Evolutionary conservation across 2,113 vertebrate species (phyloP).

Genomic region (Prolemur simus): DNA sequence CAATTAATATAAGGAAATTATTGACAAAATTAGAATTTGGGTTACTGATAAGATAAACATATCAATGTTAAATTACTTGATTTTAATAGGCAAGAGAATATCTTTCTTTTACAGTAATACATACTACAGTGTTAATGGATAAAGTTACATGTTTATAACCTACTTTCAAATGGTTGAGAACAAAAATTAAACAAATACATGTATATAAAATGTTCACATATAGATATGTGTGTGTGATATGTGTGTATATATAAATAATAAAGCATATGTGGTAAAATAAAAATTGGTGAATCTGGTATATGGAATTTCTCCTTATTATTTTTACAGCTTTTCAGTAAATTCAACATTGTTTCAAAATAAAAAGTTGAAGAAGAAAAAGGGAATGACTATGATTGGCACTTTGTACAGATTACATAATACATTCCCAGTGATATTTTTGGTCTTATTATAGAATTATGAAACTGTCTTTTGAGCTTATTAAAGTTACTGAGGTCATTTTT

Average conservation of each 20-base stretch:
- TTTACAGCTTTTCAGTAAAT: not conserved
- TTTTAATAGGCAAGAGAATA: not conserved
- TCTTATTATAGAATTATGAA: not conserved
- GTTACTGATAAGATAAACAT: not conserved
- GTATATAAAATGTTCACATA: not conserved
- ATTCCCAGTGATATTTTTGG: not conserved
- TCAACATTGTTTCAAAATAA: not conserved
- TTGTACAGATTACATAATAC: not conserved
- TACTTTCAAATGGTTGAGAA: not conserved
- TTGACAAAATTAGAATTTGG: not conserved
- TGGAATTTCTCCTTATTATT: not conserved
- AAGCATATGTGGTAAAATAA: not conserved
- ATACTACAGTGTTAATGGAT: not conserved
- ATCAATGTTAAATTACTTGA: not conserved
- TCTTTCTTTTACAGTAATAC: not conserved
- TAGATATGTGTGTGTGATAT: not conserved
- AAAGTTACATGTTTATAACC: not conserved
- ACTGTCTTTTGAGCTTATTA: not conserved
- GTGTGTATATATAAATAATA: not conserved
- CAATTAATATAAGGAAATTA: not conserved
- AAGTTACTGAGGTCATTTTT: not conserved
- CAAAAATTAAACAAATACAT: not conserved
- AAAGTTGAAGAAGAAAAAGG: not conserved
- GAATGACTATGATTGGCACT: not conserved
- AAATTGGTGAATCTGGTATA: not conserved